Base-by-base conservation (phyloP, 2,797 vertebrate species). In the Apodemus agrarius region DNA sequence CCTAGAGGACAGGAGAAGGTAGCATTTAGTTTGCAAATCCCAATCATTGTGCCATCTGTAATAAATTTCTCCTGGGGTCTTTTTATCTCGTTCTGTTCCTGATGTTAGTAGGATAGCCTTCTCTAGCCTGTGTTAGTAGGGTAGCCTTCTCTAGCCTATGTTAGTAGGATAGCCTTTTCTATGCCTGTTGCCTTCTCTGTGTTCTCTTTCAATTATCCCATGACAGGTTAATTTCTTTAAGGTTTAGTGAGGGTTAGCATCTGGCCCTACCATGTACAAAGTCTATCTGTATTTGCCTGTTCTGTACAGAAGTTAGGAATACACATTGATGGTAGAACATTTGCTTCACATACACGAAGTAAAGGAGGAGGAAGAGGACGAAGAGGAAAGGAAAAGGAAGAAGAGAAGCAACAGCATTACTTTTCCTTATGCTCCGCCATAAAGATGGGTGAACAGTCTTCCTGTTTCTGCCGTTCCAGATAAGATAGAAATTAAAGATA, bases 11-110 rank as follows among this genome's bases (percentile, higher is more conserved):
- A 29, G 2, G 74, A 76, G 13, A 14, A 8, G 40, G 75, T 16
- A 46, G 24, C 16, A 11, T 65, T 59, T 24, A 14, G 61, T 43
- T 95, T 63, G 79, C 90, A 82, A 89, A 90, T 89, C 22, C 11
- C 63, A 87, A 14, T 72, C 74, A 86, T 52, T 89, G 49, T 88
- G n/a, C 31, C 43, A 80, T 31, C 37, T 61, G 14, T 72, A 91
- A n/a, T 80, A 74, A 61, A 74, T 82, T 96, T 96, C 49, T 95
- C 69, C 61, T 74, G 31, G 89, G 89, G 57, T 90, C 82, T 85
- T 78, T 86, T 67, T 34, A 17, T 67, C 31, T 67, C 6, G 6
- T 17, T 67, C 65, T 67, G 31, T 67, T 67, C 31, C 65, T 67
- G 65, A 67, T 34, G 65, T 67, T n/a, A 34, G 31, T 67, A 67